These are phyloP conservation scores for Arge pagana DNA, from an alignment of 2,888 invertebrate genomes.

Conservation along the genomic window DNA sequence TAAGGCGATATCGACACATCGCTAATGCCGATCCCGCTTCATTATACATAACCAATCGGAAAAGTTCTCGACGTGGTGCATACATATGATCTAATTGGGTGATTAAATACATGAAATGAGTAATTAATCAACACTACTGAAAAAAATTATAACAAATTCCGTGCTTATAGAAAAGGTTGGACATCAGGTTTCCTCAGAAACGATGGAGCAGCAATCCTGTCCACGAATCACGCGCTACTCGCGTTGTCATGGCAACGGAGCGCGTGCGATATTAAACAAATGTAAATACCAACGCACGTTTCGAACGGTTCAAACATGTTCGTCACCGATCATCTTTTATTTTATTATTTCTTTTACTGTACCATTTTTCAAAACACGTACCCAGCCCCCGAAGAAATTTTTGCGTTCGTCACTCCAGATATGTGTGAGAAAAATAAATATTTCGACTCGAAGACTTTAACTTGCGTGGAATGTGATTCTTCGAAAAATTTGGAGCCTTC, in stretches of 20 bases:
- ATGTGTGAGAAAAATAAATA: constrained; percentile 59
- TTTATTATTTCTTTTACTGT: neutral
- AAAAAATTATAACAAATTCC: too few relatives aligned
- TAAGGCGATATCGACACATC: too few relatives aligned
- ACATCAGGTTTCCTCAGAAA: too few relatives aligned
- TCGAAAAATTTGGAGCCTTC: constrained; percentile 54
- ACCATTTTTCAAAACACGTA: neutral
- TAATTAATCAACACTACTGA: too few relatives aligned
- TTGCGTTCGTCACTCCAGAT: constrained; percentile 40
- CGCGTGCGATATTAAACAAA: constrained; percentile 6
- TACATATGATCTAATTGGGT: too few relatives aligned
- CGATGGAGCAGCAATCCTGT: too few relatives aligned
- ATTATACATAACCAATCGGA: too few relatives aligned
- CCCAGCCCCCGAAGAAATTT: constrained; percentile 24
- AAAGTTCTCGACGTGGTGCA: too few relatives aligned
- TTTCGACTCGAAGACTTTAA: constrained; percentile 60
- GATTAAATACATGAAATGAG: too few relatives aligned
- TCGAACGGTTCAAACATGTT: neutral
- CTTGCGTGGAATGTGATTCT: constrained; percentile 59
- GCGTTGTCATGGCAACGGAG: constrained; percentile 7
- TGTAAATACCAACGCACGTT: too few relatives aligned
- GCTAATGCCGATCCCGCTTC: too few relatives aligned
- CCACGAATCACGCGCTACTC: neutral
- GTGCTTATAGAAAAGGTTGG: too few relatives aligned
- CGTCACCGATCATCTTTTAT: neutral